Evolutionary conservation across 1,140 invertebrate genomes (phyloP), one percentile per base, ranked within the genome.

Genomic region (Penaeus vannamei): DNA sequence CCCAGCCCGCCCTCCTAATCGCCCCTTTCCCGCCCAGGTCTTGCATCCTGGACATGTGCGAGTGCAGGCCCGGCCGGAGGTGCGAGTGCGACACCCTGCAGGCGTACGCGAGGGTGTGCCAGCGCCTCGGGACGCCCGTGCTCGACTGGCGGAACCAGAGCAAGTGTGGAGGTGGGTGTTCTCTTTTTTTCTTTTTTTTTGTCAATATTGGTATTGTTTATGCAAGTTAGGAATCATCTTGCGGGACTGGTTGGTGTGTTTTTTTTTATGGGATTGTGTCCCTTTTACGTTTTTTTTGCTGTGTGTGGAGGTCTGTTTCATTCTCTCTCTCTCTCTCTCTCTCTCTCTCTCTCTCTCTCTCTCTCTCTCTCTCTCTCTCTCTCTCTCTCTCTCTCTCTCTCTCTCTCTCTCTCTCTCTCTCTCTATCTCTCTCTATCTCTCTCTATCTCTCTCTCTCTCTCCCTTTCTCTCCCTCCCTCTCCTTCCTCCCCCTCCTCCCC

Each of bases 31-130:
- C 64, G 1, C 94, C 4, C 92, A 95, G 95, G 90, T 96, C 97
- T 0, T 99, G 98, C 93, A 94, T 96, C 87, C 94, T 96, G 92
- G 98, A 98, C 93, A 97, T 98, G 94, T 98, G 97, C 93, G 97
- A 98, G 92, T 98, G 98, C 93, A 95, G 96, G 2, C 94, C 94
- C n/a, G 94, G 94, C 4, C 94, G 94, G 62, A 94, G 95, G 86
- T 98, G 97, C 92, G 97, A 97, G 92, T 98, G 98, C 93, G 97
- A 98, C 91, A 96, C 97, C 79, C 95, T 98, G 90, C 95, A 96
- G 84, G 97, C 97, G 0, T 98, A 98, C 92, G 96, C 96, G 7
- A 95, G 96, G 90, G 96, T 98, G 92, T 98, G 98, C 93, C 94
- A 95, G 76, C 94, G 97, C 10, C 92, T 96, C 17, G 97, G 97